These are phyloP conservation scores for Sternarchorhynchus goeldii DNA, from an alignment of 2,797 vertebrate genomes.

Conservation along the genomic window DNA sequence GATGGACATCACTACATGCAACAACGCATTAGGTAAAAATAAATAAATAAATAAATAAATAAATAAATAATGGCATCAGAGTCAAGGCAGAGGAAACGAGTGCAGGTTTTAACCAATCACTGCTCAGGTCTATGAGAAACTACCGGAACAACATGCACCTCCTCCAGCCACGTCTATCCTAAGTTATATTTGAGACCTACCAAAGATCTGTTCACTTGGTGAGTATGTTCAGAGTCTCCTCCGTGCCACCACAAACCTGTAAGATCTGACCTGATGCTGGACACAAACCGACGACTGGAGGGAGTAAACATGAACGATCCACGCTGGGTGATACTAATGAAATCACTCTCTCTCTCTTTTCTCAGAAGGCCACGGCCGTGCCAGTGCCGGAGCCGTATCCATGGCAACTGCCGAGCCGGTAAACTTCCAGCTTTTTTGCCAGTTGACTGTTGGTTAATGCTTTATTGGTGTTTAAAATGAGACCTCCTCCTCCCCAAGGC, in stretches of 20 bases:
- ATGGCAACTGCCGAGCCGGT: slow-evolving; percentile 74
- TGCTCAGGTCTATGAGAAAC: neutral
- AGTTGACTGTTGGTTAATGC: slow-evolving; percentile 25
- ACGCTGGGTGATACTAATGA: slow-evolving; percentile 69
- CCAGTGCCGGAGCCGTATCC: slow-evolving; percentile 72
- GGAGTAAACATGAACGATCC: slow-evolving; percentile 35
- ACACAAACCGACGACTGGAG: neutral
- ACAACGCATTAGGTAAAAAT: neutral
- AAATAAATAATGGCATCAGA: neutral
- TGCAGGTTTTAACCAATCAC: neutral
- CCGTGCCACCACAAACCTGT: neutral
- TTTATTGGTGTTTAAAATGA: slow-evolving; percentile 7
- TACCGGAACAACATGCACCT: too few relatives aligned
- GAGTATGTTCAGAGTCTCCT: neutral
- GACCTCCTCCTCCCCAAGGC: neutral
- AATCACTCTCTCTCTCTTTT: slow-evolving; percentile 59
- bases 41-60: too few relatives aligned
- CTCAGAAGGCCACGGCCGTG: slow-evolving; percentile 42
- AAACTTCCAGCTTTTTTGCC: slow-evolving; percentile 67
- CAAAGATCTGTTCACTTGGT: too few relatives aligned
- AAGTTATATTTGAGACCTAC: too few relatives aligned
- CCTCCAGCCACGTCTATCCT: too few relatives aligned
- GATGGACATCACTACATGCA: neutral
- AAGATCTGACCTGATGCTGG: neutral
- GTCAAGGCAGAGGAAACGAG: neutral